These are phyloP conservation scores for Bugulina stolonifera DNA, from an alignment of 2,888 invertebrate species.

Conservation along the genomic window DNA sequence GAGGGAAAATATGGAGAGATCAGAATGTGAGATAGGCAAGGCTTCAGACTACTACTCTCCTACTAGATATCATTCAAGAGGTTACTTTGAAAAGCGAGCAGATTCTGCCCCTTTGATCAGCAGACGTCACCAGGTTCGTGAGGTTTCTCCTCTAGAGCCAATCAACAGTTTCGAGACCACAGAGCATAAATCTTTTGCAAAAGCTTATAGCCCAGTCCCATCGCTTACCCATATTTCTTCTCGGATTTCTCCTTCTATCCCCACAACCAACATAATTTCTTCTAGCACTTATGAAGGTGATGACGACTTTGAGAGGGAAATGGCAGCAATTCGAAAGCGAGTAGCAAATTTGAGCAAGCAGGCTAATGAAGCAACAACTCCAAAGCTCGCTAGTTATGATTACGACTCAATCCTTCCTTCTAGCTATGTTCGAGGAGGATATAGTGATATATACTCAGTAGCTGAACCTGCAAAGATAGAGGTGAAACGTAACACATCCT, in stretches of 20 bases:
- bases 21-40: constrained; percentile 5
- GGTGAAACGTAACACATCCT: not conserved
- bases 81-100: constrained; percentile 21
- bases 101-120: constrained; percentile 14
- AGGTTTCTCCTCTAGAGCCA: not conserved
- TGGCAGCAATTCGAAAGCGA: constrained; percentile 7
- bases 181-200: not conserved
- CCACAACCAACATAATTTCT: not conserved
- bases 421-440: not conserved
- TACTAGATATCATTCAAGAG: not conserved
- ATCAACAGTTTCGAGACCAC: not conserved
- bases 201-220: not conserved
- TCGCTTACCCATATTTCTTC: not conserved
- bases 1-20: constrained; percentile 25
- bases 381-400: constrained; percentile 3
- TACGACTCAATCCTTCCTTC: not conserved
- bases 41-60: constrained; percentile 23
- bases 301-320: constrained; percentile 19
- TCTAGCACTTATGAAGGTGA: not conserved
- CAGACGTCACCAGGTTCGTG: constrained; percentile 23
- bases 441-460: not conserved
- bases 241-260: not conserved
- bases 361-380: constrained; percentile 1
- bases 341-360: constrained; percentile 5
- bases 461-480: constrained; percentile 5